phyloP scores from a whole-genome alignment of 2,888 invertebrate species.

The Drosophila gaucha region DNA sequence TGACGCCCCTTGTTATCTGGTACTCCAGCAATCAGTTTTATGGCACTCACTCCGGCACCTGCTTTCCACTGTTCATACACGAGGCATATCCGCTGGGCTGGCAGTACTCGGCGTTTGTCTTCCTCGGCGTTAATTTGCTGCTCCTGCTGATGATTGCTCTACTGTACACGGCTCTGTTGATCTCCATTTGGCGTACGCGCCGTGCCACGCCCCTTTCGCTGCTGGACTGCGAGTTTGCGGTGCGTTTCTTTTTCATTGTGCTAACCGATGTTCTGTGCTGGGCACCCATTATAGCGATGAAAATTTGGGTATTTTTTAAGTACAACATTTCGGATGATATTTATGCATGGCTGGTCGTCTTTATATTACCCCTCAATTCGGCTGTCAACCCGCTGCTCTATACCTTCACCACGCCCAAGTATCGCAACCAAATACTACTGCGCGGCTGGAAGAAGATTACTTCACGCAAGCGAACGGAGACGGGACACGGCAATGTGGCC shows the following conservation, averaged over 20 bases:
- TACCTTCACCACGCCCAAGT: conserved; percentile 89
- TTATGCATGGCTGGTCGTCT: conserved; percentile 89
- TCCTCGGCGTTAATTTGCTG: conserved; percentile 88
- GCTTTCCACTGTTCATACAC: conserved; percentile 89
- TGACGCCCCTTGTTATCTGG: conserved; percentile 88
- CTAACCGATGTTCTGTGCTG: conserved; percentile 89
- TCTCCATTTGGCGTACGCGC: conserved; percentile 88
- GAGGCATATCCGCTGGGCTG: conserved; percentile 89
- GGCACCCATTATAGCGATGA: conserved; percentile 89
- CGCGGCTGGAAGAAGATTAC: conserved; percentile 84
- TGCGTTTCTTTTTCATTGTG: conserved; percentile 89
- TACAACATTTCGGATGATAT: conserved; percentile 87
- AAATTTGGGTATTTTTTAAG: conserved; percentile 87
- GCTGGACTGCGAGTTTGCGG: conserved; percentile 88
- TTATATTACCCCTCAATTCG: conserved; percentile 88
- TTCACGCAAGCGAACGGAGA: conserved; percentile 81
- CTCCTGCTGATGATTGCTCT: conserved; percentile 87
- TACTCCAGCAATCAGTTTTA: conserved; percentile 87
- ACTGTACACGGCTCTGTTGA: conserved; percentile 87
- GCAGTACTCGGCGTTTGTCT: conserved; percentile 90
- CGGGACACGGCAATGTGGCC: conserved; percentile 78
- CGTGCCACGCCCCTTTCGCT: conserved; percentile 86
- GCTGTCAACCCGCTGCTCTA: conserved; percentile 89
- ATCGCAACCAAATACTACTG: conserved; percentile 86
- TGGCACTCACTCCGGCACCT: conserved; percentile 88